These are phyloP conservation scores for Marronus borbonicus DNA, from an alignment of 2,888 invertebrate species.

Conservation along the genomic window DNA sequence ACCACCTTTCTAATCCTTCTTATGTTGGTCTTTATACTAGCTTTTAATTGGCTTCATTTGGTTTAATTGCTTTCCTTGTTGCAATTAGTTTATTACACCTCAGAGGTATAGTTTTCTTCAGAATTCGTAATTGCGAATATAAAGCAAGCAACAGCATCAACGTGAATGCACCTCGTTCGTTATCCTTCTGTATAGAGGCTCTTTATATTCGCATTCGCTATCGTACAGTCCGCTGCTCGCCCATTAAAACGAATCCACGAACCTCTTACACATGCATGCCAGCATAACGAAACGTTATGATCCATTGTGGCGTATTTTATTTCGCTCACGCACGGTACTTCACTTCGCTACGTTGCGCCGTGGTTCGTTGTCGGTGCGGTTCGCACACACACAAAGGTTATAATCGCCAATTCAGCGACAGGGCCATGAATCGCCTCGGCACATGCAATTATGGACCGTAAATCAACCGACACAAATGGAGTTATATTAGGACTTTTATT, in stretches of 20 bases:
- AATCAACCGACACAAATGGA: conserved; percentile 66
- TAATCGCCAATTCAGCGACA: conserved; percentile 62
- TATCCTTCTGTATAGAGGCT: background rate
- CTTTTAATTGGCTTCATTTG: no score
- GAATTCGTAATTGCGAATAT: no score
- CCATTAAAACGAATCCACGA: conserved; percentile 14
- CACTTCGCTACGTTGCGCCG: conserved; percentile 37
- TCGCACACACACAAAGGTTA: conserved; percentile 63
- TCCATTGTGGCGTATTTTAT: conserved; percentile 27
- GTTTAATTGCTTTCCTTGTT: no score
- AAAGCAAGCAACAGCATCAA: no score
- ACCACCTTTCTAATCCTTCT: no score
- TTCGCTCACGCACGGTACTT: conserved; percentile 33
- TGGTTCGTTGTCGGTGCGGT: conserved; percentile 50
- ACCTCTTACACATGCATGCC: background rate
- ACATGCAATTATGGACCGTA: conserved; percentile 67
- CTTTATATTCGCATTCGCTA: background rate
- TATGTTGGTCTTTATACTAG: no score
- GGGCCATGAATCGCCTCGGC: conserved; percentile 64
- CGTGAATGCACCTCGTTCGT: no score
- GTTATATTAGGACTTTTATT: conserved; percentile 66
- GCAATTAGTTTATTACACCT: no score
- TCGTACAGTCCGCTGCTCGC: background rate
- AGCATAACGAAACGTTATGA: conserved; percentile 23
- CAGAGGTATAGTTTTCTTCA: no score